phyloP scores from a whole-genome alignment of 2,888 invertebrate species.

The Philonicus albiceps region DNA sequence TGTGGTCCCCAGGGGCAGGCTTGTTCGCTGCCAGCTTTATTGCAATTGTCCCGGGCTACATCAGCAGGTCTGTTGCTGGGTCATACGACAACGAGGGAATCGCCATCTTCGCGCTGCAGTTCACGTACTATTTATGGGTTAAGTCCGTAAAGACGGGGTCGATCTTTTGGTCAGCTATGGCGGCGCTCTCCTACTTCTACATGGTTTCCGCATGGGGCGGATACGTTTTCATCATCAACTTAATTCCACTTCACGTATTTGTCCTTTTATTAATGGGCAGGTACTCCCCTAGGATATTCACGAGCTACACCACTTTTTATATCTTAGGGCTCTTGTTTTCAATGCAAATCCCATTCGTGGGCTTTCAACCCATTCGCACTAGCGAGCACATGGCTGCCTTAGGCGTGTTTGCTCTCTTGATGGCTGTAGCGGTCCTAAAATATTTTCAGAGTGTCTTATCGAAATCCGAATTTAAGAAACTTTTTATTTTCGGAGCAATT shows the following conservation, averaged over 20 bases:
- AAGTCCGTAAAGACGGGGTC: slow-evolving; percentile 98
- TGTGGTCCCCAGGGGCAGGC: slow-evolving; percentile 96
- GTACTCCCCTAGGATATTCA: slow-evolving; percentile 89
- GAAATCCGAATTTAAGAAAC: slow-evolving; percentile 87
- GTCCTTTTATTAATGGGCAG: slow-evolving; percentile 93
- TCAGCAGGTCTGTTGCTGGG: slow-evolving; percentile 98
- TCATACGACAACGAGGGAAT: slow-evolving; percentile 99
- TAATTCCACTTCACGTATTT: slow-evolving; percentile 98
- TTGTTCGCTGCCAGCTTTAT: slow-evolving; percentile 99
- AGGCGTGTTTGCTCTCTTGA: slow-evolving; percentile 93
- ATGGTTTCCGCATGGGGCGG: slow-evolving; percentile 99
- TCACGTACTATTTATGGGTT: slow-evolving; percentile 98
- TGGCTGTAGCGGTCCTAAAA: slow-evolving; percentile 86
- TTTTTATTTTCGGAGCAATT: slow-evolving; percentile 81
- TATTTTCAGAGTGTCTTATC: slow-evolving; percentile 88
- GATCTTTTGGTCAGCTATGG: slow-evolving; percentile 93
- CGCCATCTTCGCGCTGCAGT: slow-evolving; percentile 98
- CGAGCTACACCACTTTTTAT: slow-evolving; percentile 97
- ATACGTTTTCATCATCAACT: slow-evolving; percentile 98
- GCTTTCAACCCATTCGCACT: slow-evolving; percentile 98
- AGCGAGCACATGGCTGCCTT: slow-evolving; percentile 99
- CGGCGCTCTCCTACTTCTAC: slow-evolving; percentile 97
- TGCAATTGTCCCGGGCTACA: slow-evolving; percentile 98
- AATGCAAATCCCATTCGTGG: slow-evolving; percentile 97
- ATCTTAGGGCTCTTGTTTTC: slow-evolving; percentile 93